Evolutionary conservation across 1,140 invertebrate species (phyloP).

Genomic region (Patella vulgata): DNA sequence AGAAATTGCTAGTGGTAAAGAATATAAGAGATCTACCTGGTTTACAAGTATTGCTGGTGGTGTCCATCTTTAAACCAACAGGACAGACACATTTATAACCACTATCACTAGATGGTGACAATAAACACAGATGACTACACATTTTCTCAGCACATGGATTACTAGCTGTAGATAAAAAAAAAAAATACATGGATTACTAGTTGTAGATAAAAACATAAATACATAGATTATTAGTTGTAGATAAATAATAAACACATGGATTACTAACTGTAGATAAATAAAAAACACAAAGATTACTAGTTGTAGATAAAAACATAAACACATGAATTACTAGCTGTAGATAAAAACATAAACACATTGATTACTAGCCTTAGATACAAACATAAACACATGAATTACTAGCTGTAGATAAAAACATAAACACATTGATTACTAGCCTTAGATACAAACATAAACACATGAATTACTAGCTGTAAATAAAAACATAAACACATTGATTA

Average conservation of each 20-base stretch:
- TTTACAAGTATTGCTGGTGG: conserved; percentile 75
- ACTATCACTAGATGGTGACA: conserved; percentile 75
- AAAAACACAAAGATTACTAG: not conserved
- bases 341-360: too few relatives aligned
- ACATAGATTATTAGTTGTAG: not conserved
- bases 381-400: too few relatives aligned
- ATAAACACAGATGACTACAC: conserved; percentile 91
- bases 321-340: conserved; percentile 80
- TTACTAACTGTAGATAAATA: not conserved
- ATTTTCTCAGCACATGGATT: conserved; percentile 83
- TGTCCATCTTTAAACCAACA: conserved; percentile 82
- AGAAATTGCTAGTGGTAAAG: too few relatives aligned
- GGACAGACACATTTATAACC: conserved; percentile 92
- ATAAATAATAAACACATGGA: not conserved
- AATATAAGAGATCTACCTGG: too few relatives aligned
- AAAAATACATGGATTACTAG: too few relatives aligned
- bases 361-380: too few relatives aligned
- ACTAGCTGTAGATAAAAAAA: conserved; percentile 52
- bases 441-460: not conserved
- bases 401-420: not conserved
- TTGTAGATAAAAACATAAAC: too few relatives aligned
- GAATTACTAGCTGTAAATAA: not conserved
- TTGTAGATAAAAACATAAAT: too few relatives aligned
- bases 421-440: not conserved
- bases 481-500: conserved; percentile 87